phyloP scores from a whole-genome alignment of 2,797 vertebrate species.

The Phataginus tricuspis region DNA sequence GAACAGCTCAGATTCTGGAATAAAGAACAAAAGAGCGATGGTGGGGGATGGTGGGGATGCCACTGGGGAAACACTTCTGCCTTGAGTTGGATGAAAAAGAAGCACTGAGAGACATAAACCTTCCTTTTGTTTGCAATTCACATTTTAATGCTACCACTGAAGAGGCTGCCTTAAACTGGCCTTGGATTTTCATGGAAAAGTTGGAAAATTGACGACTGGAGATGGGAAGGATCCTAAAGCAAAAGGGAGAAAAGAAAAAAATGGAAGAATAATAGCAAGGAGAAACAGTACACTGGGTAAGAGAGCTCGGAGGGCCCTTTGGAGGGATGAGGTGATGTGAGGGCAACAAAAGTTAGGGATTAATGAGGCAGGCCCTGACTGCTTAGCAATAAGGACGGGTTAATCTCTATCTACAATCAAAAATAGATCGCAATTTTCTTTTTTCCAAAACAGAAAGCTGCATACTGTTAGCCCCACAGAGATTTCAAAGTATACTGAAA shows the following conservation, averaged over 20 bases:
- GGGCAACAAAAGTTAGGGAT: neutral
- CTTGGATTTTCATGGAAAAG: neutral
- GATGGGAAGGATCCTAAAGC: neutral
- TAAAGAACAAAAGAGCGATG: neutral
- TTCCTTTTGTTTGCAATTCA: neutral
- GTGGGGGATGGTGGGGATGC: neutral
- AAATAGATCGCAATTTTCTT: neutral
- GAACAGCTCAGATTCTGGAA: neutral
- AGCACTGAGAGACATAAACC: neutral
- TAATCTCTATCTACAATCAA: neutral
- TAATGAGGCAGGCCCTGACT: neutral
- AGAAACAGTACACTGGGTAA: neutral
- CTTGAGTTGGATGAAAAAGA: neutral
- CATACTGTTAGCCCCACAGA: neutral
- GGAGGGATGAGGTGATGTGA: neutral
- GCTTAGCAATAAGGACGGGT: neutral
- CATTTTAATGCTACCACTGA: neutral
- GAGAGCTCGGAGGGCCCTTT: neutral
- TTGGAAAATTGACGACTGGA: neutral
- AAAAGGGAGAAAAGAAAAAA: neutral
- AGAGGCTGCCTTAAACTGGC: neutral
- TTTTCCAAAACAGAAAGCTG: neutral
- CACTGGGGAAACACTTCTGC: neutral
- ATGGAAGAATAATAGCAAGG: neutral
- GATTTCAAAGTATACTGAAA: conserved; percentile 13